Evolutionary conservation across 92 coral and sea anemone species (phyloP), one percentile per base, ranked within the genome.

Genomic region (Phenganax stokvisi): DNA sequence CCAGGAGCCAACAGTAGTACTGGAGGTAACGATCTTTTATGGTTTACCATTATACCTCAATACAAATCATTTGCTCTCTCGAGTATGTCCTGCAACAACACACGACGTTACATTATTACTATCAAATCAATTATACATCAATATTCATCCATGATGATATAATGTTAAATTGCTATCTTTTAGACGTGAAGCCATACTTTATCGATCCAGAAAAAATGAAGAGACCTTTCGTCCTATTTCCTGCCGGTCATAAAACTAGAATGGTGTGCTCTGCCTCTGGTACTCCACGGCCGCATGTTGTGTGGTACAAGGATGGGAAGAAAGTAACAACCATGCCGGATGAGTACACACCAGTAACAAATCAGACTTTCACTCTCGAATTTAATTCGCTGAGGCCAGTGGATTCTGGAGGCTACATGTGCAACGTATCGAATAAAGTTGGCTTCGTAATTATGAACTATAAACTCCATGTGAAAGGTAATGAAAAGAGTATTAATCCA

Each of bases 231-330:
- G n/a, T n/a, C n/a, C n/a, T n/a, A n/a, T 71, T 91, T 20, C 98
- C 98, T 1, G 96, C 92, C 54, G 97, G 97, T 7, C 90, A 94
- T 79, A 67, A 89, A 8, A 73, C 80, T 12, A 90, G 80, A 75
- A 84, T 94, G 74, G 92, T 89, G 75, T 94, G 98, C 84, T 85
- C 96, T 15, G 92, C 98, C 44, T 70, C 20, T 7, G 98, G 98
- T 4, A 51, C 66, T 51, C 98, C 98, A 6, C 73, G 51, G 2
- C 98, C 98, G 9, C 84, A 83, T 2, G 93, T 94, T 25, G 52
- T 4, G 51, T 94, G 98, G 98, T 88, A 85, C 54, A 92, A 85
- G 83, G 79, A 94, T 59, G 92, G 96, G 13, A 84, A 74, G 30
- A 66, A 54, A 57, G 84, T 85, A 78, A 58, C 27, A 7, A 9